Evolutionary conservation across 2,797 vertebrate genomes (phyloP).

Genomic region (Huso huso): DNA sequence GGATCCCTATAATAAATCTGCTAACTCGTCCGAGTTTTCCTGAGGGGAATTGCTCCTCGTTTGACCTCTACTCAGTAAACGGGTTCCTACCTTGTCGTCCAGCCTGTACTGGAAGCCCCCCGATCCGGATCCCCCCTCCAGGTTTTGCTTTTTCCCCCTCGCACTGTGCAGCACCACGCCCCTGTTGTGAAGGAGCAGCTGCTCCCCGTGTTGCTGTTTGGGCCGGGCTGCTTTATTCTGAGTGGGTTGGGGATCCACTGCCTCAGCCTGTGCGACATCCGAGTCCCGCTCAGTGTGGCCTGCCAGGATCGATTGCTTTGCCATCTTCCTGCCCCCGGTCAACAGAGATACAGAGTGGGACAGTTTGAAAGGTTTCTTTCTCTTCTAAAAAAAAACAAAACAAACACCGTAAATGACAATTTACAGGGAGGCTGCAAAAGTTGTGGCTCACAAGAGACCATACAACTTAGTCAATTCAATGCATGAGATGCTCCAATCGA

Average conservation of each 20-base stretch:
- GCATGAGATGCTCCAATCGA: no score
- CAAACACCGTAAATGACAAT: no score
- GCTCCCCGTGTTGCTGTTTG: neutral
- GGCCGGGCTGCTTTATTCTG: neutral
- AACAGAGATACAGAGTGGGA: neutral
- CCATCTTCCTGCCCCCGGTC: neutral
- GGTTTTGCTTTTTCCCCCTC: neutral
- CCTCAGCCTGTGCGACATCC: neutral
- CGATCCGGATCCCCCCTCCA: neutral
- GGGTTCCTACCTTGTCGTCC: neutral
- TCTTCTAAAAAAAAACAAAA: no score
- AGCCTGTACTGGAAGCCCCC: neutral
- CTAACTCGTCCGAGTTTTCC: no score
- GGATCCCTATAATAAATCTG: no score
- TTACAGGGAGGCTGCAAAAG: no score
- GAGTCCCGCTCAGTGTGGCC: neutral
- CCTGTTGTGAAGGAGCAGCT: neutral
- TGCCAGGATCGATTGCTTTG: neutral
- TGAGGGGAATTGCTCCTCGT: no score
- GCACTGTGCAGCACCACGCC: neutral
- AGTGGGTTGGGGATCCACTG: neutral
- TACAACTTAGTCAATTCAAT: no score
- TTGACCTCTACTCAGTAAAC: neutral
- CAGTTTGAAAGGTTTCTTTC: no score
- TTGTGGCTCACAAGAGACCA: no score